Percentiles rank a stretch among this genome's conserved stretches.
phyloP scores from a whole-genome alignment of 1,140 invertebrate genomes.

The Aplysia californica region DNA sequence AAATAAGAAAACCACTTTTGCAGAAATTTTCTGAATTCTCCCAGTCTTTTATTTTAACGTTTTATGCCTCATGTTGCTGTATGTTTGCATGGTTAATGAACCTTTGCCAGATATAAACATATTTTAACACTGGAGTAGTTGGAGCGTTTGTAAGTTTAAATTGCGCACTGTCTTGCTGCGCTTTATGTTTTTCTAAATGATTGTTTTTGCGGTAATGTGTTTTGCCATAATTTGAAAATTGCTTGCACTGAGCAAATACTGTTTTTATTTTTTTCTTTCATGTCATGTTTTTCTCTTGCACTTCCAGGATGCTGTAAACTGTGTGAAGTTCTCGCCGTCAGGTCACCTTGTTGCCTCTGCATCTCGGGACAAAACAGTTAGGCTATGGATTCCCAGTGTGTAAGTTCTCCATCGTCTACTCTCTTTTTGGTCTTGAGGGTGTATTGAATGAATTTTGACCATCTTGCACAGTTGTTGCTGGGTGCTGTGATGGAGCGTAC shows the following conservation, averaged over 20 bases:
- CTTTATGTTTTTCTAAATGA: neutral
- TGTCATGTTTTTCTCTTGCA: no score
- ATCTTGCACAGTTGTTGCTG: no score
- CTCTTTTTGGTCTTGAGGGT: no score
- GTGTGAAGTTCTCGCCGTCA: conserved; percentile 81
- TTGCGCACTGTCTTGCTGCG: neutral
- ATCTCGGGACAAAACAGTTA: conserved; percentile 83
- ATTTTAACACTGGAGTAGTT: no score
- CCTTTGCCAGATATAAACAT: no score
- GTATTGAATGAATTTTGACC: no score
- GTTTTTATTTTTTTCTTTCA: neutral
- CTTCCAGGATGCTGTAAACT: conserved; percentile 69
- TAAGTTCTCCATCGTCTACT: conserved; percentile 69
- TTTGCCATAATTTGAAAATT: neutral
- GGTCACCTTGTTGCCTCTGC: conserved; percentile 85
- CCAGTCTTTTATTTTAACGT: no score
- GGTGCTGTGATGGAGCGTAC: no score
- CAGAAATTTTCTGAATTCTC: no score
- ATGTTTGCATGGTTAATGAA: no score
- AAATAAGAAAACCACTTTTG: no score
- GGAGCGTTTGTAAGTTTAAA: neutral
- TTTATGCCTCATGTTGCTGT: no score
- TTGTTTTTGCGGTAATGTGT: neutral
- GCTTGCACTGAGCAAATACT: neutral
- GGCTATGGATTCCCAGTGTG: conserved; percentile 87